phyloP scores from a whole-genome alignment of 2,113 vertebrate genomes.

The Osmerus mordax region DNA sequence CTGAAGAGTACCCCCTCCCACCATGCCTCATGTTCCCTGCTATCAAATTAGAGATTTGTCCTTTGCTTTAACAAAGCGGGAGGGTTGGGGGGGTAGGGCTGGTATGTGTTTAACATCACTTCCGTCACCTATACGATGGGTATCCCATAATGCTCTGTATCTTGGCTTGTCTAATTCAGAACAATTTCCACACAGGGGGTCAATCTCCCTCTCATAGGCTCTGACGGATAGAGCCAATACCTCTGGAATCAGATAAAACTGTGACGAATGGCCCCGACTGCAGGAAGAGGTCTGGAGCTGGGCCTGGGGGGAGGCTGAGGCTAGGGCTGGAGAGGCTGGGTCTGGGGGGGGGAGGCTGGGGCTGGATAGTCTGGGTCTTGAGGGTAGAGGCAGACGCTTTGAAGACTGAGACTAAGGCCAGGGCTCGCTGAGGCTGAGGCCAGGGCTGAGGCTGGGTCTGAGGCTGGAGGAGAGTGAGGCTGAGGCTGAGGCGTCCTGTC shows the following conservation, averaged over 20 bases:
- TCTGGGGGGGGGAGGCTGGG: not conserved
- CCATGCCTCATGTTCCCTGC: not conserved
- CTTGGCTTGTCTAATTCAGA: conserved; percentile 71
- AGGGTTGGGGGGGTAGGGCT: not conserved
- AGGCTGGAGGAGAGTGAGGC: not conserved
- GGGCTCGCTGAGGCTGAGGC: conserved; percentile 23
- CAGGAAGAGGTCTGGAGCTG: conserved; percentile 20
- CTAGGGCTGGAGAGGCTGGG: conserved; percentile 37
- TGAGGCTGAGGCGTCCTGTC: conserved; percentile 53
- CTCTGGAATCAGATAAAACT: conserved; percentile 95
- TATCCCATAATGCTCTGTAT: conserved; percentile 57
- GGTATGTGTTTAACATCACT: conserved; percentile 31
- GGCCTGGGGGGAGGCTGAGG: conserved; percentile 66
- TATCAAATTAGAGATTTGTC: conserved; percentile 30
- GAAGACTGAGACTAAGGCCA: conserved; percentile 19
- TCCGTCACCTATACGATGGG: conserved; percentile 37
- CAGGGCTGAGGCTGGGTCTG: conserved; percentile 17
- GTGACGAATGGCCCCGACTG: conserved; percentile 85
- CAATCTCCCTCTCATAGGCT: conserved; percentile 79
- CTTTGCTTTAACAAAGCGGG: conserved; percentile 51
- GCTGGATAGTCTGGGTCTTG: conserved; percentile 44
- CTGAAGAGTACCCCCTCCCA: conserved; percentile 34
- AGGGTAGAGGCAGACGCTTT: conserved; percentile 53
- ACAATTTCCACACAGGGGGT: conserved; percentile 74
- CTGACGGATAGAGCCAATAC: conserved; percentile 94